A percentile compares a stretch with the other conserved stretches of the same genome.
phyloP scores from a whole-genome alignment of 2,113 vertebrate species.

The Polypterus senegalus region DNA sequence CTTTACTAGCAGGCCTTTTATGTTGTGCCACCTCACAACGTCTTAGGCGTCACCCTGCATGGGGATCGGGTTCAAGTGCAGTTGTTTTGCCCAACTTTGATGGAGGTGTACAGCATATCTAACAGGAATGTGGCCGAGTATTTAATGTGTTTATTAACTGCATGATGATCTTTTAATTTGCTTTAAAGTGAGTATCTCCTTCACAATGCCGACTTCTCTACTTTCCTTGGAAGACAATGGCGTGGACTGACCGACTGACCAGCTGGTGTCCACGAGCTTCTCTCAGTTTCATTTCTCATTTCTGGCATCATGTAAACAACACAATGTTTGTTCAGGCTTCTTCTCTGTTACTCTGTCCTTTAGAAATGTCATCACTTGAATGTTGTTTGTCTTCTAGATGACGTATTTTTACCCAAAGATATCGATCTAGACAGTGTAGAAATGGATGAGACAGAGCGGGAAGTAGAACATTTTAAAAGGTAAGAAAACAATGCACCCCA shows the following conservation, averaged over 20 bases:
- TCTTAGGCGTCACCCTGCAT: no score
- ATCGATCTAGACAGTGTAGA: conserved; percentile 93
- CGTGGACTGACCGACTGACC: no score
- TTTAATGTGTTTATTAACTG: no score
- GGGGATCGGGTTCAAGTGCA: no score
- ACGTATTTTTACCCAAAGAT: conserved; percentile 97
- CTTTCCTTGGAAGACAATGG: not conserved
- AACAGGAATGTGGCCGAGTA: no score
- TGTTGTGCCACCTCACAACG: not conserved
- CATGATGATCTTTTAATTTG: no score
- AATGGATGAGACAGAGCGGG: conserved; percentile 93
- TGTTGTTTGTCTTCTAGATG: conserved; percentile 54
- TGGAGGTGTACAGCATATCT: no score
- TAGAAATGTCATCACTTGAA: no score
- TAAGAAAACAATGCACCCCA: conserved; percentile 21
- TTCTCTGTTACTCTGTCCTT: conserved; percentile 2
- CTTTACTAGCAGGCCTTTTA: no score
- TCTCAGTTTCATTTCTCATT: conserved; percentile 3
- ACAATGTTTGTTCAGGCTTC: not conserved
- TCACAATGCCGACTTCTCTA: not conserved
- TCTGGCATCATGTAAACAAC: not conserved
- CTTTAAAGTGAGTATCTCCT: not conserved
- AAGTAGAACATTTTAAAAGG: conserved; percentile 98
- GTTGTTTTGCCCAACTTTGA: no score
- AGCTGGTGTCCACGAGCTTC: not conserved